Evolutionary conservation across 1,140 invertebrate species (phyloP), one percentile per base, ranked within the genome.

Genomic region (Akabosia matsudoensis): DNA sequence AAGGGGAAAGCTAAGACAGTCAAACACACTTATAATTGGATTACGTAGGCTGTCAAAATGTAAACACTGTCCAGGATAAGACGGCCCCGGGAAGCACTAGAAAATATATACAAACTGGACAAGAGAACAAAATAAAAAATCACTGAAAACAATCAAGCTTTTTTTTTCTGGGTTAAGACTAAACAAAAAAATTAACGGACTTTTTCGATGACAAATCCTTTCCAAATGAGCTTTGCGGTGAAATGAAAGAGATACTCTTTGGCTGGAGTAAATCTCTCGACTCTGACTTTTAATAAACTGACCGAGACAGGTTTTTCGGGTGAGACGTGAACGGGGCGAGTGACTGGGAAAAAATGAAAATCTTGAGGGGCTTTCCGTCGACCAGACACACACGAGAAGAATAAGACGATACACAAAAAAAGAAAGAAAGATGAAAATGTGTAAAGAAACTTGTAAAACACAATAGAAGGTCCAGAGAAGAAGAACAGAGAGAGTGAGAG

Each of bases 21-120:
- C 7, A 37, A 37, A 72, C 26, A 74, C 80, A 79, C 76, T 77
- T 75, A 76, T 79, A 81, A 81, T 79, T 81, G 79, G 79, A 79
- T 79, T 78, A 74, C n/a, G 73, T 76, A 74, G 51, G 76, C 78
- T 79, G 78, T 81, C 76, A 81, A 81, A 81, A n/a, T 79, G 79
- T 81, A 81, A 79, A 81, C 76, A 79, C 61, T 74, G 33, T 24
- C 24, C n/a, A 51, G 34, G 70, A 34, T 72, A 3, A 7, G 24
- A 45, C 33, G n/a, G 33, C 2, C 28, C 45, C 13, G 10, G n/a
- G 13, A 22, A 30, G 2, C 24, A 33, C 45, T 4, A 30, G 28
- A 16, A 61, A 24, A 61, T n/a, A 22, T n/a, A 22, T 45, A 45
- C 7, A 45, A 10, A 45, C 37, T 45, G 37, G 37, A 45, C 18